Percentiles rank a stretch among this genome's conserved stretches.
Evolutionary conservation across 1,140 invertebrate genomes (phyloP).

Genomic region (Saccostrea echinata): DNA sequence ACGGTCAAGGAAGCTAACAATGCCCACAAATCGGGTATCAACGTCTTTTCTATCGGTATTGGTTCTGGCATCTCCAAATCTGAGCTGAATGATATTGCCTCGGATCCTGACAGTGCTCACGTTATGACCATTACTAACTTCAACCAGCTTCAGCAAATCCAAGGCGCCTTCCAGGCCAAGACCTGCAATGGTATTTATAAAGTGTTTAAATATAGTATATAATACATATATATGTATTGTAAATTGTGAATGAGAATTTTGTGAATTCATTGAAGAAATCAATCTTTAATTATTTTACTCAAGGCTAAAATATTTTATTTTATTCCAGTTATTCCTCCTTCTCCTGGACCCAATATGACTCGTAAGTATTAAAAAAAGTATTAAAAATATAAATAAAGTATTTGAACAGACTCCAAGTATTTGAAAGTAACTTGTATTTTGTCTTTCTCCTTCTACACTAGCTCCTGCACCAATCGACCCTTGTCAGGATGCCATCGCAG

Average conservation of each 20-base stretch:
- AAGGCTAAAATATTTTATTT: background rate
- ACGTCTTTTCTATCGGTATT: conserved; percentile 72
- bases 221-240: no score
- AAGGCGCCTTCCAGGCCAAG: conserved; percentile 59
- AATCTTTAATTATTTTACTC: no score
- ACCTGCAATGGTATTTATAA: conserved; percentile 63
- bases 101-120: conserved; percentile 65
- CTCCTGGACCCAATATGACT: conserved; percentile 20
- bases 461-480: conserved; percentile 51
- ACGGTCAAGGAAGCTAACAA: conserved; percentile 59
- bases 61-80: conserved; percentile 62
- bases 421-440: no score
- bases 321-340: conserved; percentile 55
- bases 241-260: no score
- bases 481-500: conserved; percentile 65
- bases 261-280: no score
- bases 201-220: no score
- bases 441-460: conserved; percentile 7
- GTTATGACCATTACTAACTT: conserved; percentile 65
- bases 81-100: conserved; percentile 69
- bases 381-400: background rate
- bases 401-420: background rate
- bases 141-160: conserved; percentile 64
- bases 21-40: conserved; percentile 60
- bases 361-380: background rate